phyloP scores from a whole-genome alignment of 2,888 invertebrate genomes.

The Nipponacmea schrenckii region DNA sequence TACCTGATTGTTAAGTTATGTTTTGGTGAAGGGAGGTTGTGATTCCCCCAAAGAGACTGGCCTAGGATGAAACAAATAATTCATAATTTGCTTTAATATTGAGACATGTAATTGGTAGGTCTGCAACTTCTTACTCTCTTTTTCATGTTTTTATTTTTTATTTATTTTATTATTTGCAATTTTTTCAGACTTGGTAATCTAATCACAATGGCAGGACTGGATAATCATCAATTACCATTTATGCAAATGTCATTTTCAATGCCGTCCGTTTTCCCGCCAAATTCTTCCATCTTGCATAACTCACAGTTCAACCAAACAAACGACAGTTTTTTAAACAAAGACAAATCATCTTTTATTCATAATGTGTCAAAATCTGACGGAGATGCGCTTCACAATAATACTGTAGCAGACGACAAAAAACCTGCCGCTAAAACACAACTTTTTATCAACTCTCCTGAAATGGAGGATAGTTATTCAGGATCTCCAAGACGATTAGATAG shows the following conservation, averaged over 20 bases:
- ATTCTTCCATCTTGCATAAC: background rate
- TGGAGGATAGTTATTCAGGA: background rate
- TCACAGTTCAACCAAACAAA: background rate
- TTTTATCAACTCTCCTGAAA: background rate
- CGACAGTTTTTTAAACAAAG: background rate
- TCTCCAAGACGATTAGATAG: background rate
- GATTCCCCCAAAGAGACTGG: no score
- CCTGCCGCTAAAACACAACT: background rate
- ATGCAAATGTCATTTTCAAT: constrained; percentile 16
- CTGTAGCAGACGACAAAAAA: background rate
- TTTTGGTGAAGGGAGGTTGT: no score
- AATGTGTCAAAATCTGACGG: background rate
- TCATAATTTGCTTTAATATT: no score
- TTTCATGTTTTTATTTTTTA: no score
- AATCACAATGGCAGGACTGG: constrained; percentile 63
- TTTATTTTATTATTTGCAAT: no score
- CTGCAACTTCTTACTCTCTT: no score
- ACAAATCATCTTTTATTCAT: background rate
- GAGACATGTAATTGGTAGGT: no score
- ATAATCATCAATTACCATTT: constrained; percentile 48
- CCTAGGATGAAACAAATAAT: no score
- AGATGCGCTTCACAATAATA: background rate
- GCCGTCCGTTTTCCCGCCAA: background rate
- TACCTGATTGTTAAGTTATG: no score
- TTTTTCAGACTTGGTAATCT: constrained; percentile 61